Percentiles rank a stretch among this genome's conserved stretches.
These are phyloP conservation scores for Coremacera marginata DNA, from an alignment of 2,888 invertebrate genomes.

Conservation along the genomic window DNA sequence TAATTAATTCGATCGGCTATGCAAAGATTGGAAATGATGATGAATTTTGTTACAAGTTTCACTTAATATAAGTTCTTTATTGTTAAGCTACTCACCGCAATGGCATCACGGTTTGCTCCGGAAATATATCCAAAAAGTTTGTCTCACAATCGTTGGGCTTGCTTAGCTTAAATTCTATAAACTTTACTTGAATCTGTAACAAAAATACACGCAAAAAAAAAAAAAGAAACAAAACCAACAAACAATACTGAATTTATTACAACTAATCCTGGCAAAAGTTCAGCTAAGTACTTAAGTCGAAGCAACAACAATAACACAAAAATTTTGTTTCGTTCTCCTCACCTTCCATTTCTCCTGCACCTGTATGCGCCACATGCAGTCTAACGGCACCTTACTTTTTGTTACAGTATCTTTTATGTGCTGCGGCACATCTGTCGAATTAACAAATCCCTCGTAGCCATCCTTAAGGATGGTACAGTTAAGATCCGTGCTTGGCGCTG, in stretches of 20 bases:
- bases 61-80: neutral
- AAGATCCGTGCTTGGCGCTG: conserved; percentile 68
- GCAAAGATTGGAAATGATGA: neutral
- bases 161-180: conserved; percentile 75
- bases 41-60: neutral
- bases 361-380: conserved; percentile 81
- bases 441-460: conserved; percentile 73
- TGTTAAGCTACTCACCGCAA: conserved; percentile 67
- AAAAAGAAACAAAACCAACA: neutral
- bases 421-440: conserved; percentile 73
- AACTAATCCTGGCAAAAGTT: neutral
- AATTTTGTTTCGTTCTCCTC: conserved; percentile 54
- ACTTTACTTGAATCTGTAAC: conserved; percentile 77
- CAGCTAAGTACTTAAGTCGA: neutral
- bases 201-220: neutral
- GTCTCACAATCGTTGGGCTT: conserved; percentile 83
- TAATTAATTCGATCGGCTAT: no score
- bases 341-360: conserved; percentile 78
- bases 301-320: neutral
- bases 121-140: conserved; percentile 83
- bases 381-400: conserved; percentile 74
- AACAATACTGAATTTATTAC: neutral
- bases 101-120: conserved; percentile 75
- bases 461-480: conserved; percentile 74
- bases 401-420: conserved; percentile 72